These are phyloP conservation scores for Pedetes capensis DNA, from an alignment of 2,113 vertebrate genomes.

Conservation along the genomic window DNA sequence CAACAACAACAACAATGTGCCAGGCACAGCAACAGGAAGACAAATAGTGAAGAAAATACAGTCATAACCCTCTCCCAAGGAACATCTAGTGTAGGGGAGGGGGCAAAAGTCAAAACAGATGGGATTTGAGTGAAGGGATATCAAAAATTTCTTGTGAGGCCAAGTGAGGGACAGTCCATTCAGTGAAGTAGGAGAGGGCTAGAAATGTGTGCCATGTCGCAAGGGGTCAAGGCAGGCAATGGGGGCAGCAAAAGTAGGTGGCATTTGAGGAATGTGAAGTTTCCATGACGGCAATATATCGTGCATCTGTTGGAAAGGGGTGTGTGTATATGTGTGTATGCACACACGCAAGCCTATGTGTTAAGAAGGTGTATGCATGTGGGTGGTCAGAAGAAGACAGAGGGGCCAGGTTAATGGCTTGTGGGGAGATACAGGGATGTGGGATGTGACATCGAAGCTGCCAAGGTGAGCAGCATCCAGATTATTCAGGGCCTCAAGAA, in stretches of 20 bases:
- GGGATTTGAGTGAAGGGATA: background rate
- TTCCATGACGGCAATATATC: background rate
- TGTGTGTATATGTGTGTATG: background rate
- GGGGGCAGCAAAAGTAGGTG: background rate
- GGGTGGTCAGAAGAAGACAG: background rate
- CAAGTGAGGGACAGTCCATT: background rate
- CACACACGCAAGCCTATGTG: too few relatives aligned
- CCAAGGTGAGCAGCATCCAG: background rate
- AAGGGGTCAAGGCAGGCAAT: fast-evolving
- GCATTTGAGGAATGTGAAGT: background rate
- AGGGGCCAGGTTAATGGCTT: background rate
- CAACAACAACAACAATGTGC: too few relatives aligned
- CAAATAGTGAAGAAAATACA: background rate
- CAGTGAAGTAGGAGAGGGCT: background rate
- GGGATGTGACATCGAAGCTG: background rate
- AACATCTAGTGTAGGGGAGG: background rate
- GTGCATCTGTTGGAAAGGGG: background rate
- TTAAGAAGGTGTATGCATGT: background rate
- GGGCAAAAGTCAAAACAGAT: background rate
- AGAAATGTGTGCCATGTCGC: background rate
- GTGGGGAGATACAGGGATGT: background rate
- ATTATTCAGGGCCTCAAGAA: constrained; percentile 8
- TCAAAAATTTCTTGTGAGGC: background rate
- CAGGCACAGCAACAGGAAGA: background rate
- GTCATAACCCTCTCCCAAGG: background rate